A percentile compares a stretch with the other conserved stretches of the same genome.
Evolutionary conservation across 2,888 invertebrate genomes (phyloP).

Genomic region (Oegoconia quadripuncta): DNA sequence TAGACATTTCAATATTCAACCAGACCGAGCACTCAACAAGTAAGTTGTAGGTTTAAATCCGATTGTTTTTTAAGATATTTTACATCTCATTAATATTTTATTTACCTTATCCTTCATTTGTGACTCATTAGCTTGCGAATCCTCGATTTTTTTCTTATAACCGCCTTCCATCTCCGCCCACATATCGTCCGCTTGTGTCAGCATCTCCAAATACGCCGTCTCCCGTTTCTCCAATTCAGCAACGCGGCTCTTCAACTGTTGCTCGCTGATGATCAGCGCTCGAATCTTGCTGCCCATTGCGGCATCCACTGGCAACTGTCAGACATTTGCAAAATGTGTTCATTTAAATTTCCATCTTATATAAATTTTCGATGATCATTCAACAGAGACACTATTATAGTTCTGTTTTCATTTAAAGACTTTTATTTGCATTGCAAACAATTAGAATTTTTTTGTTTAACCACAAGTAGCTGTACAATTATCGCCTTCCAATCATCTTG

Average conservation of each 20-base stretch:
- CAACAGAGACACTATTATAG: no score
- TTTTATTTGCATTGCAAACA: no score
- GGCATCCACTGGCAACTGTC: slow-evolving; percentile 52
- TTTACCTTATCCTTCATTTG: slow-evolving; percentile 75
- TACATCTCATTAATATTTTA: neutral
- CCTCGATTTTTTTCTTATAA: slow-evolving; percentile 80
- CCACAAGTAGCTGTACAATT: no score
- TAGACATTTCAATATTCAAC: no score
- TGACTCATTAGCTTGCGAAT: slow-evolving; percentile 63
- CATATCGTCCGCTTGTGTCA: slow-evolving; percentile 85
- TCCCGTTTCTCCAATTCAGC: slow-evolving; percentile 82
- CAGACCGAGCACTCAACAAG: no score
- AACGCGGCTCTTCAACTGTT: slow-evolving; percentile 80
- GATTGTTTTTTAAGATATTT: no score
- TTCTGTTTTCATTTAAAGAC: no score
- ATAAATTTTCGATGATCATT: no score
- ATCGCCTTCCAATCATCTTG: no score
- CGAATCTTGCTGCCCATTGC: slow-evolving; percentile 40
- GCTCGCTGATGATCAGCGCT: slow-evolving; percentile 73
- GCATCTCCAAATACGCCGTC: slow-evolving; percentile 83
- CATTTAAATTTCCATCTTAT: no score
- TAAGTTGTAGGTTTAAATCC: neutral
- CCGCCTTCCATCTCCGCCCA: slow-evolving; percentile 84
- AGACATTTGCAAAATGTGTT: no score
- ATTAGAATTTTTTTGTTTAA: no score